Percentiles rank a stretch among this genome's conserved stretches.
These are phyloP conservation scores for Danio choprae DNA, from an alignment of 2,797 vertebrate genomes.

Conservation along the genomic window DNA sequence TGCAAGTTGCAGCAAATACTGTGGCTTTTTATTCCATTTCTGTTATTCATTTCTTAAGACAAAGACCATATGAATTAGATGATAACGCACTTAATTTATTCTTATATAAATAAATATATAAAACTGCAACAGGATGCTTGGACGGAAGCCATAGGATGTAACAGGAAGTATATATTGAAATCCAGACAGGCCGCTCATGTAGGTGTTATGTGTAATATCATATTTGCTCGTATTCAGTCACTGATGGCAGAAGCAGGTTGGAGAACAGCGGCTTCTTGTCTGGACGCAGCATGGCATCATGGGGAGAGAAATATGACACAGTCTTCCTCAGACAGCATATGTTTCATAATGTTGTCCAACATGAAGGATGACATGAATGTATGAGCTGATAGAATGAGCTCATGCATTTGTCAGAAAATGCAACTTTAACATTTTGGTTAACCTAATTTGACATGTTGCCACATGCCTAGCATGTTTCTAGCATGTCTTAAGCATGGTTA, in stretches of 20 bases:
- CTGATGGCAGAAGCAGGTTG: slow-evolving; percentile 34
- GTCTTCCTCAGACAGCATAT: slow-evolving; percentile 45
- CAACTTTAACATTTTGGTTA: too few species aligned
- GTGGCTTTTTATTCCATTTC: slow-evolving; percentile 15
- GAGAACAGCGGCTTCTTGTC: slow-evolving; percentile 28
- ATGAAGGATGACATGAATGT: slow-evolving; percentile 14
- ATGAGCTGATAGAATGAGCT: neutral
- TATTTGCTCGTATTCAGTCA: neutral
- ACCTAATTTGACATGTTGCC: too few species aligned
- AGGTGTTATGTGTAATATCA: neutral
- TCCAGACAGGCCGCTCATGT: neutral
- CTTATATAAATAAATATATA: neutral
- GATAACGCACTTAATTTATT: neutral
- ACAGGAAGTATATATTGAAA: slow-evolving; percentile 23
- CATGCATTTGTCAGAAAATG: neutral
- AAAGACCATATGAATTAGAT: slow-evolving; percentile 1
- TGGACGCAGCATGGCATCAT: slow-evolving; percentile 41
- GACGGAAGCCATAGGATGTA: neutral
- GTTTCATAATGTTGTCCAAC: slow-evolving; percentile 35
- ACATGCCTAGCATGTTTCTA: too few species aligned
- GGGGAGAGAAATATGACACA: slow-evolving; percentile 41
- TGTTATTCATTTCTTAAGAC: slow-evolving; percentile 19
- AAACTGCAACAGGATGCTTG: slow-evolving; percentile 13
- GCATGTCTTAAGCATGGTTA: too few species aligned
- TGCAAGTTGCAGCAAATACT: slow-evolving; percentile 1